phyloP scores from a whole-genome alignment of 1,140 invertebrate genomes.

The Amphibalanus amphitrite region DNA sequence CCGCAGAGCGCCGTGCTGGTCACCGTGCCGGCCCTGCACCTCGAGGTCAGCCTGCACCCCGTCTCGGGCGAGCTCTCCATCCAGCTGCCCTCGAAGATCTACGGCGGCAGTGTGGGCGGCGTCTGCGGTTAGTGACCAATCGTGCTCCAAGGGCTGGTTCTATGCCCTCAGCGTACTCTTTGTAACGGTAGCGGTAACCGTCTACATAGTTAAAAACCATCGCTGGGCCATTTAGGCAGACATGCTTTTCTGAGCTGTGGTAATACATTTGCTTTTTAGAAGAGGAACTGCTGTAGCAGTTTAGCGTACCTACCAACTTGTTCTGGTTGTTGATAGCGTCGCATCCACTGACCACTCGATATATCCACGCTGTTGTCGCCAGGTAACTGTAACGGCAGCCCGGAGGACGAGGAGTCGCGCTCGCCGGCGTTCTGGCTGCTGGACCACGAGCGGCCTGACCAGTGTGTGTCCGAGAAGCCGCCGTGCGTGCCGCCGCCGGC shows the following conservation, averaged over 20 bases:
- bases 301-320: too few relatives aligned
- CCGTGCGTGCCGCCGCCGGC: conserved; percentile 20
- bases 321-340: too few relatives aligned
- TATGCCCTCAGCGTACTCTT: too few relatives aligned
- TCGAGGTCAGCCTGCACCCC: conserved; percentile 23
- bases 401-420: conserved; percentile 39
- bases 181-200: too few relatives aligned
- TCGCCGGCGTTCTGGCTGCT: conserved; percentile 29
- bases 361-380: not conserved
- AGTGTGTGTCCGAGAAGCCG: conserved; percentile 10
- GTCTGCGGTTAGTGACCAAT: conserved; percentile 52
- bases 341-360: too few relatives aligned
- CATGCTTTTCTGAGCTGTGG: too few relatives aligned
- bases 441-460: conserved; percentile 23
- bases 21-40: conserved; percentile 18
- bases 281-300: too few relatives aligned
- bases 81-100: conserved; percentile 46
- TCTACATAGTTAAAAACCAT: too few relatives aligned
- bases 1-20: conserved; percentile 18
- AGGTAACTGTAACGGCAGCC: conserved; percentile 44
- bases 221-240: too few relatives aligned
- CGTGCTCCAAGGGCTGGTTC: too few relatives aligned
- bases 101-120: conserved; percentile 51
- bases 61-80: conserved; percentile 36
- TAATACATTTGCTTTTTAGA: too few relatives aligned